These are phyloP conservation scores for Drosophila anceps DNA, from an alignment of 2,888 invertebrate genomes.

Conservation along the genomic window DNA sequence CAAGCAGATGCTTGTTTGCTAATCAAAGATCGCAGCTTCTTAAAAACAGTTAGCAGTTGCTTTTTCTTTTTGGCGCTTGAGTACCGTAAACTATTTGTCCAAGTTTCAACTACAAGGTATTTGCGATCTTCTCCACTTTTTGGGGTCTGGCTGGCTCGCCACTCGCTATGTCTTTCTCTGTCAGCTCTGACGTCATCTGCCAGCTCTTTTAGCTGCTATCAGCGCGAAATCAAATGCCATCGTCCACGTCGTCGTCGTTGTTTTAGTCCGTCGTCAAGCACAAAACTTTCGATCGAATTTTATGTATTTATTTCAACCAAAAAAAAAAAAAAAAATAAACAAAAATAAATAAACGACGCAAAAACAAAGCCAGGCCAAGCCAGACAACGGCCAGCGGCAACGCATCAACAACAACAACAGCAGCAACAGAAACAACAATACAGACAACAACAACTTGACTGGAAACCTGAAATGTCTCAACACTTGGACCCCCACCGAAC, in stretches of 20 bases:
- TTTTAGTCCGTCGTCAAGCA: conserved; percentile 67
- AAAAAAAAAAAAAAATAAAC: conserved; percentile 33
- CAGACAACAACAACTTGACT: conserved; percentile 59
- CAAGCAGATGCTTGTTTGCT: conserved; percentile 69
- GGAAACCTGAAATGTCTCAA: conserved; percentile 81
- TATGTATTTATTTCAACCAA: conserved; percentile 77
- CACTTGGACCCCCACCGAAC: conserved; percentile 81
- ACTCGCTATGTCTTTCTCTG: neutral
- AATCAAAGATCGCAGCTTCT: conserved; percentile 74
- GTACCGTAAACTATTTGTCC: conserved; percentile 80
- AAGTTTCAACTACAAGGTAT: conserved; percentile 72
- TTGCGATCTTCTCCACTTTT: conserved; percentile 27
- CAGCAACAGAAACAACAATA: conserved; percentile 53
- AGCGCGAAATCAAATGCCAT: conserved; percentile 80
- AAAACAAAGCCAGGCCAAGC: conserved; percentile 65
- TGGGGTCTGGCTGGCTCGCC: neutral
- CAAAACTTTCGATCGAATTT: conserved; percentile 81
- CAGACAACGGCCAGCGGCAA: conserved; percentile 80
- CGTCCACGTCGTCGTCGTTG: conserved; percentile 56
- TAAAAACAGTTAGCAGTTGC: conserved; percentile 70
- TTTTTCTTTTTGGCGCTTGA: conserved; percentile 36
- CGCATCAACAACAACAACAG: conserved; percentile 68
- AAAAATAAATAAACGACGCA: conserved; percentile 67
- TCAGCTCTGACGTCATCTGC: conserved; percentile 62
- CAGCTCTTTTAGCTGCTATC: conserved; percentile 53